Base-by-base conservation (phyloP, 2,797 vertebrate species). In the Gephyroberyx darwinii region DNA sequence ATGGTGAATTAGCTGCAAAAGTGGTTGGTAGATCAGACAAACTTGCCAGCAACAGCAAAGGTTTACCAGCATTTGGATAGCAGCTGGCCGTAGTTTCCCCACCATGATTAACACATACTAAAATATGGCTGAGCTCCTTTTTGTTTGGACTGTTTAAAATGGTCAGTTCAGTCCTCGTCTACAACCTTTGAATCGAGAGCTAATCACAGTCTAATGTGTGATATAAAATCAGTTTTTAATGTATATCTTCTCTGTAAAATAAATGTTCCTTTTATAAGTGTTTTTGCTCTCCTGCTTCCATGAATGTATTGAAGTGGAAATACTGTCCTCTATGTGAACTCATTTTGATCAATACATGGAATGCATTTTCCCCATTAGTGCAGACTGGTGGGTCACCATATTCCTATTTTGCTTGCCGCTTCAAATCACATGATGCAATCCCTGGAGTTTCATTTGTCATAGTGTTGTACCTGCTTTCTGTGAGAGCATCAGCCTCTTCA, bases 241-340 rank as follows among this genome's bases (percentile, higher is more conserved):
- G 48, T 77, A 5, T 75, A 16, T 62, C 13, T 5, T 66, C 67
- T 80, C 47, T 89, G 82, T 88, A 70, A 84, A 91, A 91, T 89
- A 92, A 91, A 91, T 78, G 39, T 35, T 74, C 13, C 19, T 75
- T 84, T 45, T 80, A 50, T 80, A 47, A 74, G n/a, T 37, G 45
- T 5, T 9, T 22, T 19, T 26, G 30, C 57, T 1, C 2, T 59
- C 16, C 69, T 8, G 5, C 8, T 58, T 16, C 26, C 16, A 14
- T 41, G 26, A 17, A n/a, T 35, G 26, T 12, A 20, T 8, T 8
- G 3, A 8, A 70, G 17, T 47, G 6, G 20, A 63, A 57, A 8
- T 12, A 14, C 54, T 75, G 51, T 54, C 72, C 67, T 78, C 37
- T 33, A 17, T 6, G 8, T 79, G 62, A 78, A 71, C 65, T 66